phyloP scores from a whole-genome alignment of 2,113 vertebrate genomes.

The Periophthalmodon schlosseri region DNA sequence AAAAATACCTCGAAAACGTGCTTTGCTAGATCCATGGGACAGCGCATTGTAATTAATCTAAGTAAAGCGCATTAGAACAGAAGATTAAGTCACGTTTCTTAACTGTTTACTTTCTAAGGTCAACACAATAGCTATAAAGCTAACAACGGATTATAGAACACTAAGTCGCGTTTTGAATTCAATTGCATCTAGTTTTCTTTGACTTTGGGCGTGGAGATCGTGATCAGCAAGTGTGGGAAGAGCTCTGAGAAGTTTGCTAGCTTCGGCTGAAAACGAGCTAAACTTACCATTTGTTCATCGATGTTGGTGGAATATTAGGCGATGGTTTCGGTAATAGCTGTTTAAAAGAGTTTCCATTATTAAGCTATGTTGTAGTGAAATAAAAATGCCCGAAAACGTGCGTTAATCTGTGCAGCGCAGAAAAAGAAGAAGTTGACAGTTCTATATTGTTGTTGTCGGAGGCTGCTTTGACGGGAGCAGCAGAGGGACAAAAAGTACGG shows the following conservation, averaged over 20 bases:
- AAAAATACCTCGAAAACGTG: background rate
- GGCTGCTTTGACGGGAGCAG: conserved; percentile 42
- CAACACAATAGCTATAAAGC: background rate
- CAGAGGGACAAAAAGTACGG: conserved; percentile 45
- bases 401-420: conserved; percentile 46
- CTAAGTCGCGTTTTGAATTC: no score
- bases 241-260: conserved; percentile 24
- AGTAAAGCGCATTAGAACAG: background rate
- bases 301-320: background rate
- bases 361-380: background rate
- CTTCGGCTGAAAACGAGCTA: conserved; percentile 33
- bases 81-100: conserved; percentile 8
- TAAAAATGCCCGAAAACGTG: no score
- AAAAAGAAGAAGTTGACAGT: conserved; percentile 54
- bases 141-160: background rate
- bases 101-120: background rate
- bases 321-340: background rate
- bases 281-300: conserved; percentile 38
- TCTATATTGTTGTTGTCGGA: conserved; percentile 22
- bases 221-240: background rate
- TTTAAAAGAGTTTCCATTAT: background rate
- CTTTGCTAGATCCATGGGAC: background rate
- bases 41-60: background rate
- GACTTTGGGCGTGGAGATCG: background rate
- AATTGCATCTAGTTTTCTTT: no score